phyloP scores from a whole-genome alignment of 37 sponge, comb jelly and placozoan species.

The Eunapius fragilis region DNA sequence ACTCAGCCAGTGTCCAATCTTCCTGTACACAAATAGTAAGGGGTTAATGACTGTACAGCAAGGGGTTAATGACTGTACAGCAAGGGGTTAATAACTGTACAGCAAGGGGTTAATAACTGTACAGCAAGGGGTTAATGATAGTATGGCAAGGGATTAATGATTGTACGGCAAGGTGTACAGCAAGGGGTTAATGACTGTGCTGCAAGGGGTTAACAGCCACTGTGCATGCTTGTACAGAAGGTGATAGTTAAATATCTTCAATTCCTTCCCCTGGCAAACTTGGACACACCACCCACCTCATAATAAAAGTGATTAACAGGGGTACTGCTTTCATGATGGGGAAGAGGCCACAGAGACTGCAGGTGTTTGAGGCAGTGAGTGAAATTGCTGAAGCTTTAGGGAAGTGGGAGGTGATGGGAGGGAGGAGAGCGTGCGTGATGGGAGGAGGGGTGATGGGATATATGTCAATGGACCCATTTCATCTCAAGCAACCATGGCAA shows the following conservation, averaged over 20 bases:
- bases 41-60: constrained; percentile 3
- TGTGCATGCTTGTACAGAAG: too few species aligned
- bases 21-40: constrained; percentile 24
- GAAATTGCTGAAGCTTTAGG: constrained; percentile 24
- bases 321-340: background rate
- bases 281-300: constrained; percentile 59
- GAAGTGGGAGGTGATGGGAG: background rate
- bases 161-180: background rate
- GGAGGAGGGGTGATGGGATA: background rate
- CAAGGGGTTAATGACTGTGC: too few species aligned
- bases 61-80: constrained; percentile 13
- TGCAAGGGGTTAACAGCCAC: too few species aligned
- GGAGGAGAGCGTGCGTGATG: background rate
- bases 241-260: too few species aligned
- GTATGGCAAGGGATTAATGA: background rate
- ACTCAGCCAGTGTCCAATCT: constrained; percentile 63
- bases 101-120: constrained; percentile 7
- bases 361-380: constrained; percentile 39
- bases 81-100: constrained; percentile 5
- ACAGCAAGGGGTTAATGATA: background rate
- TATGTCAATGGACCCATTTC: too few species aligned
- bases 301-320: constrained; percentile 68
- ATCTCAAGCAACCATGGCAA: background rate
- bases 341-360: constrained; percentile 23
- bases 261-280: too few species aligned